Evolutionary conservation across 64 coral and sea anemone genomes (phyloP).

Genomic region (Trachythela sp.): DNA sequence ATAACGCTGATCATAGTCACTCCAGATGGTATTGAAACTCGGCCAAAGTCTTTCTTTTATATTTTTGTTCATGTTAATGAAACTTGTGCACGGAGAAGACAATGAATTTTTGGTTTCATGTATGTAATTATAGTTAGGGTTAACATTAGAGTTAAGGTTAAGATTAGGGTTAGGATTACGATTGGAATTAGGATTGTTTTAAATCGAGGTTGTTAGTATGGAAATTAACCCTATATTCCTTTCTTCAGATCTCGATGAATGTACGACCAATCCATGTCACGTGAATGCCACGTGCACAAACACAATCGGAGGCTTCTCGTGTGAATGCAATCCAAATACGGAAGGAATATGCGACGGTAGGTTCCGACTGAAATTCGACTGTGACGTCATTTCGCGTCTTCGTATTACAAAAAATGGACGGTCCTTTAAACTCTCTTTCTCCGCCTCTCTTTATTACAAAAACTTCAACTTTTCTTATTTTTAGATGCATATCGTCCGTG

Average conservation of each 20-base stretch:
- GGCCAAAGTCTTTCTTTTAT: no score
- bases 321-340: background rate
- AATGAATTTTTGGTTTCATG: no score
- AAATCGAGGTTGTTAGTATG: background rate
- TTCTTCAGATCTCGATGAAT: background rate
- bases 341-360: conserved; percentile 14
- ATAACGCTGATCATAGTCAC: no score
- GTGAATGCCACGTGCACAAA: conserved; percentile 17
- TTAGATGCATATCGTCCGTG: conserved; percentile 12
- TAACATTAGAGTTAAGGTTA: no score
- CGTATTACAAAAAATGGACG: background rate
- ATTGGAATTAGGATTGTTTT: background rate
- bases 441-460: background rate
- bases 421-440: background rate
- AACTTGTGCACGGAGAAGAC: no score
- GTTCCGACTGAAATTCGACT: background rate
- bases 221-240: background rate
- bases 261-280: background rate
- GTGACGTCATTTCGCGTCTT: background rate
- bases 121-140: no score
- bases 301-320: background rate
- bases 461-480: background rate
- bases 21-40: no score
- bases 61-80: no score
- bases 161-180: no score